phyloP scores from a whole-genome alignment of 2,113 vertebrate species.

The Entomyzon cyanotis region DNA sequence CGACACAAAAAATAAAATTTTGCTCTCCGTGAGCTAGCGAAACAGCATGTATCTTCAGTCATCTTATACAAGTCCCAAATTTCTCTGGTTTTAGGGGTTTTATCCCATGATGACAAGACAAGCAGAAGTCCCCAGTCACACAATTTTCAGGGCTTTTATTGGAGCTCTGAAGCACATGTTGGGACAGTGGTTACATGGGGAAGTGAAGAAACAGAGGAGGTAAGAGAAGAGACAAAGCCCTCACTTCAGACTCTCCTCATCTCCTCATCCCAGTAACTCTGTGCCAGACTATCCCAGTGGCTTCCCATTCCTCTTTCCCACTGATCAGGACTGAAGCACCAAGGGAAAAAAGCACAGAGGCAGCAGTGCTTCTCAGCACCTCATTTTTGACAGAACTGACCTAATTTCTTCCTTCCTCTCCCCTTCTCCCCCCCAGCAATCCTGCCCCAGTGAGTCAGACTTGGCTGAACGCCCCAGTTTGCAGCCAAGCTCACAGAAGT shows the following conservation, averaged over 20 bases:
- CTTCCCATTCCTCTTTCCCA: not conserved
- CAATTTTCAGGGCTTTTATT: not conserved
- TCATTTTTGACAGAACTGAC: slow-evolving; percentile 2
- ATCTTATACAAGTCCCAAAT: not conserved
- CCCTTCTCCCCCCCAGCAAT: not conserved
- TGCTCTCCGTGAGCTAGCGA: not conserved
- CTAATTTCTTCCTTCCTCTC: slow-evolving; percentile 39
- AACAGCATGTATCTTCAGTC: not conserved
- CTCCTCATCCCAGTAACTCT: not conserved
- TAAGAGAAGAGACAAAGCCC: not conserved
- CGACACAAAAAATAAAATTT: not conserved
- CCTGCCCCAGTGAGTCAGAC: slow-evolving; percentile 41
- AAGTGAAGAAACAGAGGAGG: not conserved
- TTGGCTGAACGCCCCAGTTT: not conserved
- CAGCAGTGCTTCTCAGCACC: not conserved
- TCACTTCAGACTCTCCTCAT: not conserved
- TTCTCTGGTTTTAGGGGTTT: not conserved
- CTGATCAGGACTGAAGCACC: not conserved
- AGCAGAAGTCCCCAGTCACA: not conserved
- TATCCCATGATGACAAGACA: not conserved
- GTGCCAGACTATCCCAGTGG: not conserved
- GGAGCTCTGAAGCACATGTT: not conserved
- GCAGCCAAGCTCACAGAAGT: slow-evolving; percentile 17
- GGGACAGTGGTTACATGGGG: not conserved
- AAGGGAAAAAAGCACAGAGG: not conserved